Base-by-base conservation (phyloP, 2,113 vertebrate genomes). In the Hystrix cristata region DNA sequence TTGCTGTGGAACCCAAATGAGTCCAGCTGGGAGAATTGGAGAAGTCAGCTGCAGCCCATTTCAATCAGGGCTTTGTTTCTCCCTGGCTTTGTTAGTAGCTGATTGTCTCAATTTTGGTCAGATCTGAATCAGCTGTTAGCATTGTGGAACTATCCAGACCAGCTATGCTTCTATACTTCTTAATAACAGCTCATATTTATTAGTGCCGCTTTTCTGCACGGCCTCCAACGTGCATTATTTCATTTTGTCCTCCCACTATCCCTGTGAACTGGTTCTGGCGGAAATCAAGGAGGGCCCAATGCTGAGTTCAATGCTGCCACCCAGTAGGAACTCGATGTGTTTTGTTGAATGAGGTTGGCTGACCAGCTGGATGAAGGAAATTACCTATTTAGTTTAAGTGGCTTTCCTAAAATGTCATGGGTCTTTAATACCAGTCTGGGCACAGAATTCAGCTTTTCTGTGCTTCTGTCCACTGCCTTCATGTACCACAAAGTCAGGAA, bases 71-170 rank as follows among this genome's bases (percentile, higher is more conserved):
- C 86, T 96, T 94, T 97, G 95, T 97, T 81, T 92, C 34, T 43
- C 21, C 62, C 89, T 12, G 16, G 94, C 97, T 97, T 97, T 97
- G 97, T 97, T 93, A 48, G 60, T 64, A 12, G 86, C 13, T 93
- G 97, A 97, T 95, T 97, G 97, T 96, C 95, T 98, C 97, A 21
- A 94, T 95, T 97, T 97, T 59, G 95, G 95, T 95, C 84, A 71
- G 57, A 53, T 96, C 89, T 81, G 95, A 95, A 94, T 97, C 96
- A 98, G 97, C 97, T 97, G 91, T 95, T 85, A 94, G 91, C 96
- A 97, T 92, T 97, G 93, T 96, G 16, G 69, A 71, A 23, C 86
- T 82, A 80, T 87, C 91, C 89, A 69, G 92, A 89, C 78, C 97
- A 60, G 80, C 94, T 82, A 55, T 72, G 82, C 86, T 69, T 87